Base-by-base conservation (phyloP, 2,888 invertebrate species). In the Crematogaster levior region DNA sequence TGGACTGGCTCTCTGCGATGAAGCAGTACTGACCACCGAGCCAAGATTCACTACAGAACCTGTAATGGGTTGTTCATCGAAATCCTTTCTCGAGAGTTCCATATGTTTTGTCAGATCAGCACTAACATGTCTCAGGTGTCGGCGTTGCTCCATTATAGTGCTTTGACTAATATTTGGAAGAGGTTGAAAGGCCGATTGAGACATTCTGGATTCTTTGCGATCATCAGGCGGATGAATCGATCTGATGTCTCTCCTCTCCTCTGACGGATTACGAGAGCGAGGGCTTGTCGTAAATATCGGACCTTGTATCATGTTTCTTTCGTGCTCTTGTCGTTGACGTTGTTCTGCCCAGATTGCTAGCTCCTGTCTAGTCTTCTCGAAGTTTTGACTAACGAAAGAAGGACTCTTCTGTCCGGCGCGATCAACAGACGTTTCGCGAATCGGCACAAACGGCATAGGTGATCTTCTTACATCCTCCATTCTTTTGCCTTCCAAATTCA, bases 291-390 rank as follows among this genome's bases (percentile, higher is more conserved):
- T 90, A 34, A 93, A 93, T 46, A 94, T 87, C 21, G 89, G 92
- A 63, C 86, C 90, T 46, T 90, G 91, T 21, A 92, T 87, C 27
- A 93, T 89, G 9, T 87, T 92, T 34, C 92, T 90, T 77, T 94
- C 94, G 10, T 93, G 81, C 18, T 94, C 94, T 61, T 94, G 94
- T n/a, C 94, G 90, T 53, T 94, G 94, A 40, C 94, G 88, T 63
- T 94, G 94, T 74, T 94, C 94, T 0, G 94, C 94, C 94, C 94
- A 94, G 81, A 94, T 93, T 0, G 93, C 93, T 43, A 94, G 79
- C 61, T 94, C 94, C 53, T 94, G 94, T 53, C 94, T 90, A 6
- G 94, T 94, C 60, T 94, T 94, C 58, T 94, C 94, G 18, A 94
- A 94, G 43, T 92, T 92, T 77, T 94, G 94, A 87, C 91, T 93